phyloP scores from a whole-genome alignment of 2,797 vertebrate species.

The Alcedo quadribrachys region DNA sequence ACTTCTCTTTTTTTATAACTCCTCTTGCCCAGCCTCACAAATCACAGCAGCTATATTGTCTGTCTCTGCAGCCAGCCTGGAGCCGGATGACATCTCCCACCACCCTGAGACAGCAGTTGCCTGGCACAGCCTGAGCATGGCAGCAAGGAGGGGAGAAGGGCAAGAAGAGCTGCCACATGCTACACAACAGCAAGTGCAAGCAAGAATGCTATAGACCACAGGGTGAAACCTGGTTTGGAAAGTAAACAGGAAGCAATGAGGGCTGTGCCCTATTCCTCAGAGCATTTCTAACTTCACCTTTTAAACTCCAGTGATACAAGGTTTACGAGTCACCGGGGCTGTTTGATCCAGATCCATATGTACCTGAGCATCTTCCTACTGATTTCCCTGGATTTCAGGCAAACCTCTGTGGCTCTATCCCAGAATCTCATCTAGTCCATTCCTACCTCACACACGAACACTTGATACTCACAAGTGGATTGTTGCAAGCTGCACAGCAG shows the following conservation, averaged over 20 bases:
- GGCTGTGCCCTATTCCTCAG: background rate
- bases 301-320: background rate
- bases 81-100: background rate
- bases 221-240: background rate
- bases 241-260: background rate
- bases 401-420: background rate
- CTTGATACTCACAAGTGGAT: accelerated
- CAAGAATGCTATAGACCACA: accelerated
- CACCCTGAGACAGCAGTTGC: accelerated
- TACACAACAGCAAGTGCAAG: background rate
- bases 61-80: background rate
- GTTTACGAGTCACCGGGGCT: background rate
- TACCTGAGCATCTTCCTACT: background rate
- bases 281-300: background rate
- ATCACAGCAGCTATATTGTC: accelerated
- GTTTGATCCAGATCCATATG: background rate
- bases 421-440: background rate
- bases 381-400: background rate
- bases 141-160: background rate
- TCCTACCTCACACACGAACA: background rate
- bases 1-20: background rate
- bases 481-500: background rate
- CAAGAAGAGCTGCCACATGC: background rate
- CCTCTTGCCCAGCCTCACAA: background rate
- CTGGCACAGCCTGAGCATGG: background rate